Evolutionary conservation across 2,888 invertebrate genomes (phyloP).

Genomic region (Neoascia interrupta): DNA sequence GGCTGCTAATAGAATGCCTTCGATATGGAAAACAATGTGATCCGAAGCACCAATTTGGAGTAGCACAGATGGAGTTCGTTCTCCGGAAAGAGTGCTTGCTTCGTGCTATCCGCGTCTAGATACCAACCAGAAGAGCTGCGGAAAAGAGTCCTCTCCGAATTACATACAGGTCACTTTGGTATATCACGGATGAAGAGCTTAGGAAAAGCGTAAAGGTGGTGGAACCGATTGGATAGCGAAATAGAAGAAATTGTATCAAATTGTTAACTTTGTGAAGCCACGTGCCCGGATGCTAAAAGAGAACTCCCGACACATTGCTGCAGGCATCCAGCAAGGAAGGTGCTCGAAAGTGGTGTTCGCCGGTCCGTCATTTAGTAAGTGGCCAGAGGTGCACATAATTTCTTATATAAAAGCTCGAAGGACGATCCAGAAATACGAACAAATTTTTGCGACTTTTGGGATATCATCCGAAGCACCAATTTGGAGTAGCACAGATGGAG

Average conservation of each 20-base stretch:
- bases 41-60: conserved; percentile 41
- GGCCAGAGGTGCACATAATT: conserved; percentile 70
- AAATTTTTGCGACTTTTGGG: conserved; percentile 59
- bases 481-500: conserved; percentile 47
- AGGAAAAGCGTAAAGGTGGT: conserved; percentile 71
- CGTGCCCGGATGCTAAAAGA: conserved; percentile 29
- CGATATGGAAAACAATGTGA: no score
- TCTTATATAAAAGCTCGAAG: conserved; percentile 58
- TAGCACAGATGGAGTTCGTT: conserved; percentile 47
- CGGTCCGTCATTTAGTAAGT: conserved; percentile 68
- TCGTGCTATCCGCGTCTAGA: no score
- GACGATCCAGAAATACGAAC: conserved; percentile 51
- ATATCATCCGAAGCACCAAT: no score
- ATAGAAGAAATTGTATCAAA: conserved; percentile 48
- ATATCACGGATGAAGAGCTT: conserved; percentile 60
- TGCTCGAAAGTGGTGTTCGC: conserved; percentile 68
- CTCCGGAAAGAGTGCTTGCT: background rate
- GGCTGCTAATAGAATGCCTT: background rate
- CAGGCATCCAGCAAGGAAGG: conserved; percentile 19
- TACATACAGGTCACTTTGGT: conserved; percentile 65
- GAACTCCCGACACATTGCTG: conserved; percentile 32
- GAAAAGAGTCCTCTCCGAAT: conserved; percentile 41
- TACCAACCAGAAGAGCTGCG: conserved; percentile 53
- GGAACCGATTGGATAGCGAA: conserved; percentile 48
- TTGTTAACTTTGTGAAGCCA: conserved; percentile 58